These are phyloP conservation scores for Drosophila sulfurigaster DNA, from an alignment of 1,140 invertebrate species.

Conservation along the genomic window DNA sequence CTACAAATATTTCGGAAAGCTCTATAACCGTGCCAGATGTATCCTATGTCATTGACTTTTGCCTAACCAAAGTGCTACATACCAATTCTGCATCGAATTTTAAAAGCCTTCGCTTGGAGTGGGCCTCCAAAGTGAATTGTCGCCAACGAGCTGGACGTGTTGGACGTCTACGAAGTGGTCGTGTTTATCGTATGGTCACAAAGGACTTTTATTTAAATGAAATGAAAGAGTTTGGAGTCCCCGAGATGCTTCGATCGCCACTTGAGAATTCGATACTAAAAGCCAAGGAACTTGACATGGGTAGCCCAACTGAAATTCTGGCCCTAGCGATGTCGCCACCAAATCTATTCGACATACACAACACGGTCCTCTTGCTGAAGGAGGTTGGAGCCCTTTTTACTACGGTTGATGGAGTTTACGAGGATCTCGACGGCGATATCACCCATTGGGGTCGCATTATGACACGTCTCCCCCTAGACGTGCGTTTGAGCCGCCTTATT, in stretches of 20 bases:
- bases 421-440: constrained; percentile 92
- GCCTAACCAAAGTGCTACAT: constrained; percentile 93
- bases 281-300: constrained; percentile 93
- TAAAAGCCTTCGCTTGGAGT: constrained; percentile 91
- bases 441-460: constrained; percentile 95
- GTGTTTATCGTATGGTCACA: constrained; percentile 94
- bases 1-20: constrained; percentile 99
- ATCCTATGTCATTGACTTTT: constrained; percentile 98
- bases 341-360: constrained; percentile 91
- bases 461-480: constrained; percentile 92
- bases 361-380: constrained; percentile 93
- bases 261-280: constrained; percentile 93
- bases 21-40: constrained; percentile 98
- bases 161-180: constrained; percentile 93
- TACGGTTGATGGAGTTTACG: constrained; percentile 86
- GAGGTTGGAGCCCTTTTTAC: constrained; percentile 91
- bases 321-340: constrained; percentile 95
- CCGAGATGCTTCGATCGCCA: constrained; percentile 93
- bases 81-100: constrained; percentile 92
- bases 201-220: constrained; percentile 89
- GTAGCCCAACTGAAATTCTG: constrained; percentile 92
- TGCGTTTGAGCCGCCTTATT: constrained; percentile 93
- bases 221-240: constrained; percentile 86
- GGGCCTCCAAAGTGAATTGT: constrained; percentile 96
- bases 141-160: constrained; percentile 95